phyloP scores from a whole-genome alignment of 2,113 vertebrate genomes.

The Dasyprocta punctata region DNA sequence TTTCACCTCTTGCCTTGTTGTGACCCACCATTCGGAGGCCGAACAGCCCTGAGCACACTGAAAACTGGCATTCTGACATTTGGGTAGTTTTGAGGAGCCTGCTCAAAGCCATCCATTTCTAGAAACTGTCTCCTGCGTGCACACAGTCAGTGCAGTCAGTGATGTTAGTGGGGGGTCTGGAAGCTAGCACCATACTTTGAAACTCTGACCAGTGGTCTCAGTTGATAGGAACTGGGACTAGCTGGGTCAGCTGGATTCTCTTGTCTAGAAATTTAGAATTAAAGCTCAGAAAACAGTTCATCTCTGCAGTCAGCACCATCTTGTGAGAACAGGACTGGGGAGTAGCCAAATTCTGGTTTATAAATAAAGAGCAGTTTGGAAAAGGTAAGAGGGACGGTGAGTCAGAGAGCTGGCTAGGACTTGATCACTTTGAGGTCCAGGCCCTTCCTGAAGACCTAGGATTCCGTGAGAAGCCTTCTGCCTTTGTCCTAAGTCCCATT shows the following conservation, averaged over 20 bases:
- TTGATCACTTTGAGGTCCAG: not conserved
- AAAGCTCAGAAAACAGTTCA: not conserved
- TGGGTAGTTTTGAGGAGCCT: not conserved
- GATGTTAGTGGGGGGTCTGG: not conserved
- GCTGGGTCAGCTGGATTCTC: not conserved
- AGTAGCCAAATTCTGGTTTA: not conserved
- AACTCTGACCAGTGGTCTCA: not conserved
- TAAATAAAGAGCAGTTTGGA: not conserved
- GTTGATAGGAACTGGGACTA: not conserved
- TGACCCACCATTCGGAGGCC: too few relatives aligned
- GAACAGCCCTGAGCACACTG: not conserved
- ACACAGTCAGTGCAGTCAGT: not conserved
- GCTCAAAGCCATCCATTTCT: not conserved
- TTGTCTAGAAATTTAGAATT: not conserved
- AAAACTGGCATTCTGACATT: not conserved
- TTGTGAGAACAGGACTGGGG: not conserved
- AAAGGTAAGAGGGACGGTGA: not conserved
- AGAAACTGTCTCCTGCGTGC: not conserved
- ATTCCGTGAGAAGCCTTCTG: not conserved
- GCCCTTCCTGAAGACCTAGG: not conserved
- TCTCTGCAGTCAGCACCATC: not conserved
- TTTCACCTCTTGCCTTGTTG: not conserved
- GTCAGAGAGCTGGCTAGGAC: accelerated
- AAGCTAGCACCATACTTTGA: not conserved
- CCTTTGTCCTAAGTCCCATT: not conserved